Conservation (phyloP, 2,888 invertebrate species). For the Metalampra italica region DNA sequence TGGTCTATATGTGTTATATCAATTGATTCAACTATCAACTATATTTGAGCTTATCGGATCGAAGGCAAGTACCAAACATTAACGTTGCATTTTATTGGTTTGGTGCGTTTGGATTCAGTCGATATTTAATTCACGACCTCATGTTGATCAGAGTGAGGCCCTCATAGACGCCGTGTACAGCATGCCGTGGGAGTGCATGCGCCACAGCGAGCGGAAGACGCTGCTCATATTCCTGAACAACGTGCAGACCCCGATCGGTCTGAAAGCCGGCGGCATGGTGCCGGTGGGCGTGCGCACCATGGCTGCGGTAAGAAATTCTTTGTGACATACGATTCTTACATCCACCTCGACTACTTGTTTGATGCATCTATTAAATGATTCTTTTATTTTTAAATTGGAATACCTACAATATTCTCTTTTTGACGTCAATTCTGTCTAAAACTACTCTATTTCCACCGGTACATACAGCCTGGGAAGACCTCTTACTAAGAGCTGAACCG, state of each 20-base stretch:
- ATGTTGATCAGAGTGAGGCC: slow-evolving; percentile 16
- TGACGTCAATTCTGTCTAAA: no score
- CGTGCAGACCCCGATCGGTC: neutral
- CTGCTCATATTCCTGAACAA: neutral
- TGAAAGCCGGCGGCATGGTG: neutral
- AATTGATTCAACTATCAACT: neutral
- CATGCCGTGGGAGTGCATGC: neutral
- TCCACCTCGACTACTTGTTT: no score
- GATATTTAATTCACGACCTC: neutral
- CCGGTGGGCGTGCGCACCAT: neutral
- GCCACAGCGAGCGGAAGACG: neutral
- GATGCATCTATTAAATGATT: no score
- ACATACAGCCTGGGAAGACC: no score
- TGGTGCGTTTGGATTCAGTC: neutral
- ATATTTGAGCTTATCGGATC: neutral
- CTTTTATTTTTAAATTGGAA: no score
- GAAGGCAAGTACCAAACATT: neutral
- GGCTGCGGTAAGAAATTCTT: neutral
- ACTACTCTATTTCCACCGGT: no score
- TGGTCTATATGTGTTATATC: neutral
- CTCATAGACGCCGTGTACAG: neutral
- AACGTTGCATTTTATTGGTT: neutral
- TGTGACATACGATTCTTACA: no score
- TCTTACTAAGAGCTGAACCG: no score
- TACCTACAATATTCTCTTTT: no score